Percentiles rank a stretch among this genome's conserved stretches.
Conservation (phyloP, 2,888 invertebrate genomes). For the Caenorhabditis zanzibari region DNA sequence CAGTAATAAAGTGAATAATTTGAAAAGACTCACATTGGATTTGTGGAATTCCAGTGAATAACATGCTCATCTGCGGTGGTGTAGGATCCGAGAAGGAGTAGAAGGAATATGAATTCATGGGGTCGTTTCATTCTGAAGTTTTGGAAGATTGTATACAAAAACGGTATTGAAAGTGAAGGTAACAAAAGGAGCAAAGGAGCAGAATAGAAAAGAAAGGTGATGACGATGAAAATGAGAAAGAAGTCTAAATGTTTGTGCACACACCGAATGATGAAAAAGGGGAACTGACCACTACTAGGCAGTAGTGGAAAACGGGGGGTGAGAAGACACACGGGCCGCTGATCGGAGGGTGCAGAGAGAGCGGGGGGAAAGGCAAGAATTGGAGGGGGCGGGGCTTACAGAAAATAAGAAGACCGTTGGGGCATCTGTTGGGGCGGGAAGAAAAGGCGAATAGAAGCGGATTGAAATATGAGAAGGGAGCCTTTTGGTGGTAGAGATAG, state of each 20-base stretch:
- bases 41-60: conserved; percentile 51
- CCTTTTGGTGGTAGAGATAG: conserved; percentile 28
- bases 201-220: conserved; percentile 3
- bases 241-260: conserved; percentile 62
- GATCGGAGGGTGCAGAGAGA: conserved; percentile 53
- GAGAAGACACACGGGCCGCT: conserved; percentile 59
- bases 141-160: conserved; percentile 11
- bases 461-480: conserved; percentile 61
- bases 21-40: conserved; percentile 37
- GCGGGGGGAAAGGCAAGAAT: conserved; percentile 19
- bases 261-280: conserved; percentile 32
- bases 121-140: conserved; percentile 42
- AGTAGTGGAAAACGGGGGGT: conserved; percentile 47
- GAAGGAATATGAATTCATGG: conserved; percentile 7
- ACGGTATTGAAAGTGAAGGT: not conserved
- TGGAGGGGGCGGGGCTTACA: conserved; percentile 57
- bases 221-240: conserved; percentile 50
- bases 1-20: conserved; percentile 9
- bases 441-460: conserved; percentile 41
- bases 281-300: conserved; percentile 64
- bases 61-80: conserved; percentile 38
- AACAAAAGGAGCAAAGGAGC: conserved; percentile 6
- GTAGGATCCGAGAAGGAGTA: conserved; percentile 23
- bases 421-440: conserved; percentile 55
- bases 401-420: conserved; percentile 35